Conservation (phyloP, 2,113 vertebrate genomes). For the Platysteira castanea region DNA sequence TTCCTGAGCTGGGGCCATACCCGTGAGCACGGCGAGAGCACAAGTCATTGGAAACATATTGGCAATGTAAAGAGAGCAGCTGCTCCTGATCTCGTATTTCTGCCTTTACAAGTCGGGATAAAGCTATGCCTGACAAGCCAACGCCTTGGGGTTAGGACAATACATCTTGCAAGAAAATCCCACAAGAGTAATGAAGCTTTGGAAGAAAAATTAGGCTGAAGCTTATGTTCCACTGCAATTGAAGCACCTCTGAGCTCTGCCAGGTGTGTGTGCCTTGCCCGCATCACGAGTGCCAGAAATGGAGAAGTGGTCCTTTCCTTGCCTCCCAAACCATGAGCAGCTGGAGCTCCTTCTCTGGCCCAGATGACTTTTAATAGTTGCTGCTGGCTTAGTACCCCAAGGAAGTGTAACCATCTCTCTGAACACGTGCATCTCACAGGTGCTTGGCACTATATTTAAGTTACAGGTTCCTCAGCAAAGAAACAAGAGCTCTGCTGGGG, state of each 20-base stretch:
- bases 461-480: background rate
- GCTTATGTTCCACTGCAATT: background rate
- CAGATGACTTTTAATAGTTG: background rate
- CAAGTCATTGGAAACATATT: background rate
- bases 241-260: background rate
- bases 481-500: background rate
- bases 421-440: background rate
- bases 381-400: background rate
- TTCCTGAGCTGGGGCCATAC: background rate
- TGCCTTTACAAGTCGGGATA: background rate
- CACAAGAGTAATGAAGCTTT: background rate
- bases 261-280: background rate
- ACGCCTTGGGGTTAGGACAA: background rate
- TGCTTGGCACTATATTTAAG: background rate
- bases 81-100: background rate
- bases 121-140: background rate
- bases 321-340: background rate
- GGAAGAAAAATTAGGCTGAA: background rate
- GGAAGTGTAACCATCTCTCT: background rate
- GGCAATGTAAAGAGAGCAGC: background rate
- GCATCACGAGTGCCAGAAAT: background rate
- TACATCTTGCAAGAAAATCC: background rate
- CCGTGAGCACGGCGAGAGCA: rapidly evolving
- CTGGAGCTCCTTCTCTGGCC: background rate
- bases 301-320: background rate